A percentile compares a stretch with the other conserved stretches of the same genome.
Conservation (phyloP, 2,113 vertebrate genomes). For the Cairina moschata region DNA sequence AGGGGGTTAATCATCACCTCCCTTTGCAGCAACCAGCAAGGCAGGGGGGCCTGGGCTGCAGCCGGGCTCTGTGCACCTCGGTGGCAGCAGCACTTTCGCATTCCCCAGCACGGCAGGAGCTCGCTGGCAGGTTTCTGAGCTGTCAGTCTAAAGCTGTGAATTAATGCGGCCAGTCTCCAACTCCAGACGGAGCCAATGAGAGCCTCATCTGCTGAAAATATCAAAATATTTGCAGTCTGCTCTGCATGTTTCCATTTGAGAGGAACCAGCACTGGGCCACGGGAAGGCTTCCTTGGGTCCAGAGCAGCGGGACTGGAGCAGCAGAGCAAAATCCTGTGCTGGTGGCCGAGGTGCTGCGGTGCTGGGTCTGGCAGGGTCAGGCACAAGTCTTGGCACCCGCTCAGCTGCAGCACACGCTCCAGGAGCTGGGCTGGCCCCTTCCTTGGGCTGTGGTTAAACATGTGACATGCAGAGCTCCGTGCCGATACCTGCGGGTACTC, state of each 20-base stretch:
- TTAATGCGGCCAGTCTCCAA: not conserved
- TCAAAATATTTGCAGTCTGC: not conserved
- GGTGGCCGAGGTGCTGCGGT: fast-evolving
- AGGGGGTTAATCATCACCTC: not conserved
- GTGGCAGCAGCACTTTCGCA: not conserved
- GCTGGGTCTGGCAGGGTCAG: not conserved
- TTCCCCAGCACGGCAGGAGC: not conserved
- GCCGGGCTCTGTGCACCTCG: not conserved
- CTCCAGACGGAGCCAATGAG: not conserved
- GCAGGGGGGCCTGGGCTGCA: not conserved
- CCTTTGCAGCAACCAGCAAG: not conserved
- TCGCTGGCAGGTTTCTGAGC: not conserved
- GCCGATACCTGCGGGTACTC: not conserved
- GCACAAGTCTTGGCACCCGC: fast-evolving
- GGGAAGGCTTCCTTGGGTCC: not conserved
- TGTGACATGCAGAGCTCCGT: not conserved
- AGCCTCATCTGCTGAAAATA: not conserved
- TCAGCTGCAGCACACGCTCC: not conserved
- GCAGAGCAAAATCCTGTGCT: not conserved
- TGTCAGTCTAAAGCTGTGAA: not conserved
- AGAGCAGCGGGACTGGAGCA: not conserved
- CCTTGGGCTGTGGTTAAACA: not conserved
- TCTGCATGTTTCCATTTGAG: not conserved
- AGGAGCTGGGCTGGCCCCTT: not conserved
- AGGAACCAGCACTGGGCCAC: not conserved